Conservation (phyloP, 2,888 invertebrate genomes). For the Limenitis camilla region DNA sequence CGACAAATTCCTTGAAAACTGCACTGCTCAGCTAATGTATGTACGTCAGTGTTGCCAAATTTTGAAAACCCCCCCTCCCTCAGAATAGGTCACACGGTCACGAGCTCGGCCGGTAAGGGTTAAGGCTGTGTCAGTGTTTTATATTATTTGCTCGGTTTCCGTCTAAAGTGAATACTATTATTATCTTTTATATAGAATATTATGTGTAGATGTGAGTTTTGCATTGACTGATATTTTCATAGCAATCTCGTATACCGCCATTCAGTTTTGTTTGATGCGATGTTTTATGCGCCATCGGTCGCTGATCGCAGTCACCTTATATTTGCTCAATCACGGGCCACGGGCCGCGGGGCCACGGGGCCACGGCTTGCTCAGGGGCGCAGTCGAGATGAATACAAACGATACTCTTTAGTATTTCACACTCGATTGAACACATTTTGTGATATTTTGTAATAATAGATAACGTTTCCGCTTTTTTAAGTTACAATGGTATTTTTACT, state of each 20-base stretch:
- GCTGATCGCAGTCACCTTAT: conserved; percentile 42
- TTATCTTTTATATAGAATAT: neutral
- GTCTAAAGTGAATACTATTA: neutral
- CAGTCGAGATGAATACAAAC: conserved; percentile 47
- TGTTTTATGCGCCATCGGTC: conserved; percentile 61
- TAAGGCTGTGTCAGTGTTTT: too few species aligned
- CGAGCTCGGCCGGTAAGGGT: too few species aligned
- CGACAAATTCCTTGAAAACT: too few species aligned
- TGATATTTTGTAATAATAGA: conserved; percentile 6
- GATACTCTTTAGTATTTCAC: conserved; percentile 36
- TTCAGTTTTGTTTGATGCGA: conserved; percentile 44
- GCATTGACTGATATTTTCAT: neutral
- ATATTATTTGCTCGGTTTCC: too few species aligned
- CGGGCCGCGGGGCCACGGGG: conserved; percentile 25
- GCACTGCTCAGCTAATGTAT: too few species aligned
- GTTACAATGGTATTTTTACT: neutral
- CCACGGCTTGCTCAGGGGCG: conserved; percentile 24
- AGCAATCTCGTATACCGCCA: conserved; percentile 24
- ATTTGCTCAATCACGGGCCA: conserved; percentile 51
- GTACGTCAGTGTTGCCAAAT: too few species aligned
- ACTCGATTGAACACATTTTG: conserved; percentile 21
- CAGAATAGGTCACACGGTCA: too few species aligned
- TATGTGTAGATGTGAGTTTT: neutral
- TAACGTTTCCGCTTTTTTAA: neutral
- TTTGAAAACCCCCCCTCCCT: too few species aligned